A percentile compares a stretch with the other conserved stretches of the same genome.
These are phyloP conservation scores for Lordiphosa fenestrarum DNA, from an alignment of 2,888 invertebrate species.

Conservation along the genomic window DNA sequence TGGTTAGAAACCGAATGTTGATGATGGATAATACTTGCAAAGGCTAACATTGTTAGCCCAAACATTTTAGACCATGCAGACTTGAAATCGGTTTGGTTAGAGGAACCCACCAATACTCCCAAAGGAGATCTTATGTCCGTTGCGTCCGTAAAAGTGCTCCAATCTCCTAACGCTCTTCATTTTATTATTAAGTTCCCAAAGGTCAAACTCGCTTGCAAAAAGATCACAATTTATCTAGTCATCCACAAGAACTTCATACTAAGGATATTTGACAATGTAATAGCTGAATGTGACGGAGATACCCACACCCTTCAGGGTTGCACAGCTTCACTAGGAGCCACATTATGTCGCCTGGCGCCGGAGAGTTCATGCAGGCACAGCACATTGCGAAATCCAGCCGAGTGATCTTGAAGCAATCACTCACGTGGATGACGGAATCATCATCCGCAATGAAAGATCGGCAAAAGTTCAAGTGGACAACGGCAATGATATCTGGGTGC, in stretches of 20 bases:
- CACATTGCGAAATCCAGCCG: conserved; percentile 10
- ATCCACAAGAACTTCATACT: conserved; percentile 4
- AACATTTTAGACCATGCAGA: conserved; percentile 24
- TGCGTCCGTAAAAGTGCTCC: conserved; percentile 10
- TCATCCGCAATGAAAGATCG: conserved; percentile 10
- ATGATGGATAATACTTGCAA: conserved; percentile 27
- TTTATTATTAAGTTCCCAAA: conserved; percentile 13
- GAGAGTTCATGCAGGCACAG: not conserved
- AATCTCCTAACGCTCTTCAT: conserved; percentile 8
- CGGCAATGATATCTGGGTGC: conserved; percentile 5
- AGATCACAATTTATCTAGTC: conserved; percentile 8
- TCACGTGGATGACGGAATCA: conserved; percentile 6
- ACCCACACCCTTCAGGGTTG: conserved; percentile 4
- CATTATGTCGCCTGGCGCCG: conserved; percentile 13
- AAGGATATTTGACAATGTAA: conserved; percentile 8
- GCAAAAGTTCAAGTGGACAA: conserved; percentile 8
- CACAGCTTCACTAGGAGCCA: conserved; percentile 4
- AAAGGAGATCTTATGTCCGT: conserved; percentile 10
- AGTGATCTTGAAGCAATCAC: conserved; percentile 15
- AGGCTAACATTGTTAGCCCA: conserved; percentile 26
- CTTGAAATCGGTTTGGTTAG: conserved; percentile 25
- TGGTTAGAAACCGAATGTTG: conserved; percentile 23
- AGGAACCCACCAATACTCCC: conserved; percentile 22
- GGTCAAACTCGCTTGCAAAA: conserved; percentile 12
- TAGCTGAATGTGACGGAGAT: conserved; percentile 11